Base-by-base conservation (phyloP, 2,113 vertebrate genomes). In the Perca schrenkii region DNA sequence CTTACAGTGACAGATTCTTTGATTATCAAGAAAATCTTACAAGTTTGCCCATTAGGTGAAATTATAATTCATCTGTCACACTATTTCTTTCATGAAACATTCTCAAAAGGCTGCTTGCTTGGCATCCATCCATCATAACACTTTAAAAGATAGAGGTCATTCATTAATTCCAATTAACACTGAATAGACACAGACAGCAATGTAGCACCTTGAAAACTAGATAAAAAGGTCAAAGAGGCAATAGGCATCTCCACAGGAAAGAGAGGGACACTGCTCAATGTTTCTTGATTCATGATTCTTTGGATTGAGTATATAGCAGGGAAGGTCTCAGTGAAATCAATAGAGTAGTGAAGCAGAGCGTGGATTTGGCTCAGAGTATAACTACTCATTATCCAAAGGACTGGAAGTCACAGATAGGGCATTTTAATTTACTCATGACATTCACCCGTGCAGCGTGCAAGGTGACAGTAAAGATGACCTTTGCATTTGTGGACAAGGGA, bases 341-440 rank as follows among this genome's bases (percentile, higher is more conserved):
- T 94, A 92, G 80, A 80, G 86, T 85, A 90, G 87, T 72, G 89
- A 91, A 90, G 90, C 91, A 86, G 76, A 88, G 87, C 85, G 74
- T 76, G 88, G 86, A 92, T 93, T 92, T 90, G 82, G 88, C 90
- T 90, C 90, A 86, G 83, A 86, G 82, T 85, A 89, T 82, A 86
- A 82, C 86, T 90, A 77, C 79, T 91, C 88, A 93, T 94, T 92
- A 93, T 93, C 92, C 91, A 89, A 89, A 87, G 89, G 88, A 93
- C 90, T 93, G 91, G 85, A 88, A 93, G 91, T 92, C 88, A 81
- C 80, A 93, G 92, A 93, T 93, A 93, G 92, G 90, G 86, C 94
- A 91, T 90, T 93, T 93, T 94, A 90, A 94, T 94, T 94, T 93
- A 88, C 91, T 84, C 92, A 88, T 93, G 92, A 93, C 93, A 92